A percentile compares a stretch with the other conserved stretches of the same genome.
phyloP scores from a whole-genome alignment of 1,140 invertebrate genomes.

The Physella acuta region DNA sequence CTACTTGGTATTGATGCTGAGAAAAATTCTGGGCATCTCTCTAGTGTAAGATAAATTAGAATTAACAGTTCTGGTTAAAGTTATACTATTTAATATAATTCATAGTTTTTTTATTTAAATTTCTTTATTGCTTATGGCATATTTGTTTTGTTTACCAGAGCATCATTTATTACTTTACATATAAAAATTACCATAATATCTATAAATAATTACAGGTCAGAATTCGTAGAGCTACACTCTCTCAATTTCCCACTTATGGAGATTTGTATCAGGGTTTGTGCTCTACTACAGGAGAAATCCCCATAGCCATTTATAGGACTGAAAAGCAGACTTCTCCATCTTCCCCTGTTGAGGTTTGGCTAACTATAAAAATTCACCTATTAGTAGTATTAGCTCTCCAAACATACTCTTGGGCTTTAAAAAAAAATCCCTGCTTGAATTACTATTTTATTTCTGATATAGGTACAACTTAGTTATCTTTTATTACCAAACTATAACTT shows the following conservation, averaged over 20 bases:
- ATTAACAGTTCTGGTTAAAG: not conserved
- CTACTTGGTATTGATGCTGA: constrained; percentile 39
- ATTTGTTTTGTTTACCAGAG: not conserved
- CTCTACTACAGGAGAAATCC: constrained; percentile 39
- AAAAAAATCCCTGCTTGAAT: too few species aligned
- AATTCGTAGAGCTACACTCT: constrained; percentile 31
- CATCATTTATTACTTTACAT: too few species aligned
- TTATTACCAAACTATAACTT: too few species aligned
- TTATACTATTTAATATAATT: not conserved
- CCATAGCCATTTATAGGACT: constrained; percentile 41
- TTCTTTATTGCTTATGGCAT: not conserved
- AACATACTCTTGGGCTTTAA: too few species aligned
- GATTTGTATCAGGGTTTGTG: constrained; percentile 37
- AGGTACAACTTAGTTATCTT: too few species aligned
- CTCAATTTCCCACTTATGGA: constrained; percentile 36
- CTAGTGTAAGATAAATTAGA: constrained; percentile 41
- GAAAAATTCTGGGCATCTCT: constrained; percentile 39
- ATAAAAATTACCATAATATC: too few species aligned
- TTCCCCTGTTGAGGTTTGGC: not conserved
- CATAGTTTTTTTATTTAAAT: not conserved
- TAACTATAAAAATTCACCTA: too few species aligned
- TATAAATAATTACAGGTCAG: constrained; percentile 33
- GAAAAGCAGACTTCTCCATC: constrained; percentile 21
- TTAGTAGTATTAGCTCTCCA: too few species aligned
- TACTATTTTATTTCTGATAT: too few species aligned